phyloP scores from a whole-genome alignment of 2,797 vertebrate genomes.

The Podargus strigoides region DNA sequence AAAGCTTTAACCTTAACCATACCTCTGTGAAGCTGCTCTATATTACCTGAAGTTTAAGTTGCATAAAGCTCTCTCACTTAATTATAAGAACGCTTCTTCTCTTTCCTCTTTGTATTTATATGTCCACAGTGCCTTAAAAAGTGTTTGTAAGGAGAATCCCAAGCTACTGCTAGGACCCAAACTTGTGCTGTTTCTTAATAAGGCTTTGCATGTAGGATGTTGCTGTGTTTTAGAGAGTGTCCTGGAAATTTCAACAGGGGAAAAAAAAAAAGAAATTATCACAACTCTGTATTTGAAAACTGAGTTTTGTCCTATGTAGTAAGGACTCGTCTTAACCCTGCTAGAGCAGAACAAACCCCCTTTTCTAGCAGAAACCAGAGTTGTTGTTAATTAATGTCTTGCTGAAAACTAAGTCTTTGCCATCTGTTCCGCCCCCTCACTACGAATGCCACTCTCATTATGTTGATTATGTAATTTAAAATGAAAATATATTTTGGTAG shows the following conservation, averaged over 20 bases:
- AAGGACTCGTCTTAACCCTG: not conserved
- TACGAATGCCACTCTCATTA: slow-evolving; percentile 34
- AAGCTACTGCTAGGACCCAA: not conserved
- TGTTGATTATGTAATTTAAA: slow-evolving; percentile 63
- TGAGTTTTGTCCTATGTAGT: not conserved
- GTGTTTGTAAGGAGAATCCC: not conserved
- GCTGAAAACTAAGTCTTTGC: slow-evolving; percentile 39
- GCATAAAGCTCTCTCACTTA: not conserved
- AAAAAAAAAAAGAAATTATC: not conserved
- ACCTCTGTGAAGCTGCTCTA: not conserved
- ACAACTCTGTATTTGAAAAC: not conserved
- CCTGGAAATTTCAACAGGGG: not conserved
- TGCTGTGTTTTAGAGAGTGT: not conserved
- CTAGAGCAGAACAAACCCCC: not conserved
- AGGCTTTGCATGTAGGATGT: not conserved
- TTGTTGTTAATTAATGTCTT: slow-evolving; percentile 47
- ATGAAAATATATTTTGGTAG: slow-evolving; percentile 64
- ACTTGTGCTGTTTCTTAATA: not conserved
- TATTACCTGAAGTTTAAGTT: not conserved
- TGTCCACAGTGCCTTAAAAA: not conserved
- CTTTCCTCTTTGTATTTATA: not conserved
- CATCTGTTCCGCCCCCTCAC: slow-evolving; percentile 67
- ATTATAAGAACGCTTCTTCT: not conserved
- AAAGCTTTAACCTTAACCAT: not conserved
- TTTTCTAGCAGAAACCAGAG: slow-evolving; percentile 7